A percentile compares a stretch with the other conserved stretches of the same genome.
These are phyloP conservation scores for Macrotis lagotis DNA, from an alignment of 2,113 vertebrate genomes.

Conservation along the genomic window DNA sequence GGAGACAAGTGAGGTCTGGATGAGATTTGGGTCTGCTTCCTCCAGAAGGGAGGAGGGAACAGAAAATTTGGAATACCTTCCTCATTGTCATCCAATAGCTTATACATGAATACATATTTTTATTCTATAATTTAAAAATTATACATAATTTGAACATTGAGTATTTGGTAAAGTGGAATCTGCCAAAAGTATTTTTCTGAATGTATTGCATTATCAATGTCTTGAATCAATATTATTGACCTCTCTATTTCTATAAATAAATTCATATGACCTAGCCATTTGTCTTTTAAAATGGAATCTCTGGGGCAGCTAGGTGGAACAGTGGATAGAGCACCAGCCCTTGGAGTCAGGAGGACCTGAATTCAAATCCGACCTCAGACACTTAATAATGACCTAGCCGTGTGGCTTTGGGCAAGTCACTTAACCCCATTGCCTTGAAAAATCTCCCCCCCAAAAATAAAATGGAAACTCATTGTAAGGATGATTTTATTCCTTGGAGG, in stretches of 20 bases:
- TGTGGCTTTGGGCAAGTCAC: too few relatives aligned
- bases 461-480: neutral
- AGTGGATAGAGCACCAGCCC: too few relatives aligned
- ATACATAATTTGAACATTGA: neutral
- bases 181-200: neutral
- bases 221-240: neutral
- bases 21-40: neutral
- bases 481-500: neutral
- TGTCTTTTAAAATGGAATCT: neutral
- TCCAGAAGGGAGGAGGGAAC: neutral
- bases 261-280: neutral
- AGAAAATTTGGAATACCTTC: neutral
- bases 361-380: too few relatives aligned
- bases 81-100: neutral
- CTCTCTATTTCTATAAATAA: neutral
- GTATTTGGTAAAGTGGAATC: neutral
- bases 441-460: too few relatives aligned
- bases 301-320: too few relatives aligned
- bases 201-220: neutral
- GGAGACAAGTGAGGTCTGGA: neutral
- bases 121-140: neutral
- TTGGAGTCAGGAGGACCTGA: too few relatives aligned
- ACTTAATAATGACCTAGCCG: too few relatives aligned
- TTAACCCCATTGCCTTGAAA: too few relatives aligned
- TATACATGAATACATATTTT: neutral